phyloP scores from a whole-genome alignment of 2,113 vertebrate genomes.

The Morone chrysops region DNA sequence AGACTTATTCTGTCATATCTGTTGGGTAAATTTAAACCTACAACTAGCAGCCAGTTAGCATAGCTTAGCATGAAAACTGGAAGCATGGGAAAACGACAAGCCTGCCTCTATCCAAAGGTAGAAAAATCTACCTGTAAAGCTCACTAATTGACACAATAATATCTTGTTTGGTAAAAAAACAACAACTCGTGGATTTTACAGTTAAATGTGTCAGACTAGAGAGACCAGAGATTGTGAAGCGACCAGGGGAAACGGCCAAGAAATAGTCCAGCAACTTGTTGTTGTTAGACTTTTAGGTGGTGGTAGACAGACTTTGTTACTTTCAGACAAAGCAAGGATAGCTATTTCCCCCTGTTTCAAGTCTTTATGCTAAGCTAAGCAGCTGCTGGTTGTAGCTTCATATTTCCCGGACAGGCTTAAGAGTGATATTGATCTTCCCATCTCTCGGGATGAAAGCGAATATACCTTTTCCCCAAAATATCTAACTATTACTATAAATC shows the following conservation, averaged over 20 bases:
- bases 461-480: not conserved
- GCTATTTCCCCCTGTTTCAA: not conserved
- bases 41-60: not conserved
- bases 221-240: too few relatives aligned
- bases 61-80: not conserved
- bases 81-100: not conserved
- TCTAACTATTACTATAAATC: not conserved
- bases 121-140: not conserved
- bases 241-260: too few relatives aligned
- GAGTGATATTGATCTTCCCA: not conserved
- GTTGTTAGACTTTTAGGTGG: not conserved
- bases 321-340: not conserved
- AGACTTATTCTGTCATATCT: not conserved
- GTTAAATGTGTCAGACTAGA: too few relatives aligned
- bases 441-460: not conserved
- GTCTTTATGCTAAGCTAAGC: not conserved
- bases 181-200: too few relatives aligned
- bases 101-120: not conserved
- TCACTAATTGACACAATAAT: not conserved
- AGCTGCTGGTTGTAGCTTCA: too few relatives aligned
- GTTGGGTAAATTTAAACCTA: not conserved
- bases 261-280: too few relatives aligned
- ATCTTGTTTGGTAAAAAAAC: too few relatives aligned
- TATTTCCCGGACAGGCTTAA: not conserved
- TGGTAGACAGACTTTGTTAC: not conserved